Conservation (phyloP, 2,888 invertebrate genomes). For the Chironomus riparius region DNA sequence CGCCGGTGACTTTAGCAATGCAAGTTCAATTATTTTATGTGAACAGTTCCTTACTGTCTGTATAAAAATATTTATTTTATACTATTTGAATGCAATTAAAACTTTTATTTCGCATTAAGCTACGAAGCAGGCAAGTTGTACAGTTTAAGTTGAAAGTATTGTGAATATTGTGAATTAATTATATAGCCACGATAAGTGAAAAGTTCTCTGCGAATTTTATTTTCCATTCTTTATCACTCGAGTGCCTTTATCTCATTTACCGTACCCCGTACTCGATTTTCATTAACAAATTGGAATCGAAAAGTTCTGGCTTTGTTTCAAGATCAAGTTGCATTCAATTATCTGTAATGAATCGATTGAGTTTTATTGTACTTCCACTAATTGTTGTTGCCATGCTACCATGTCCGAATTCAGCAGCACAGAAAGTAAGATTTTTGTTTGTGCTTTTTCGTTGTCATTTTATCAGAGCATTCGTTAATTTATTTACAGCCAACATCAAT, state of each 20-base stretch:
- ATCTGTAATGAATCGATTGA: not conserved
- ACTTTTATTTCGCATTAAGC: not conserved
- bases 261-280: not conserved
- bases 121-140: not conserved
- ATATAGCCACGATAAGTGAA: not conserved
- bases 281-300: not conserved
- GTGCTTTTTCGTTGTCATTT: not conserved
- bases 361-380: not conserved
- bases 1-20: no score
- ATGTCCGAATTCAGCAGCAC: not conserved
- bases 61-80: not conserved
- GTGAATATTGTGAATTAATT: not conserved
- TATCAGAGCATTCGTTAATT: not conserved
- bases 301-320: not conserved
- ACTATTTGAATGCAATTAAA: not conserved
- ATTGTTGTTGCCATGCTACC: not conserved
- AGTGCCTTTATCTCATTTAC: no score
- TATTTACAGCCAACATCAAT: not conserved
- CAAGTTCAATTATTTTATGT: no score
- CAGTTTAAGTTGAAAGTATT: not conserved
- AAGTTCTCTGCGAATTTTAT: not conserved
- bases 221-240: not conserved
- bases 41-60: not conserved
- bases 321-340: not conserved
- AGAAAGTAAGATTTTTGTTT: not conserved